Percentiles rank a stretch among this genome's conserved stretches.
Evolutionary conservation across 2,888 invertebrate species (phyloP).

Genomic region (Synergus itoensis): DNA sequence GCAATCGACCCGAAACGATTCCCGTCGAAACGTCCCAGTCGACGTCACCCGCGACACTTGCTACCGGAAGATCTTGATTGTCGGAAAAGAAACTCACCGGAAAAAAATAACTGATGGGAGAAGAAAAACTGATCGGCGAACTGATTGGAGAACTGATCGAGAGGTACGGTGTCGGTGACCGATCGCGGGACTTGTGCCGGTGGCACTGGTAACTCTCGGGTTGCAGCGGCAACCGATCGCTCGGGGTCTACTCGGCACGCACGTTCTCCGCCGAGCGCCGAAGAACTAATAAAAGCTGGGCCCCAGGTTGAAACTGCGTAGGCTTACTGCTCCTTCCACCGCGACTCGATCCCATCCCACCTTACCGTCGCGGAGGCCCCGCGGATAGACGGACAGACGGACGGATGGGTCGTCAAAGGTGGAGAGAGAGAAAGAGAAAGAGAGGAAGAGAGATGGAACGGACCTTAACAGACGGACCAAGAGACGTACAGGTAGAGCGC

Average conservation of each 20-base stretch:
- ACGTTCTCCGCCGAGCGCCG: slow-evolving; percentile 75
- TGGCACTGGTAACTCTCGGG: slow-evolving; percentile 36
- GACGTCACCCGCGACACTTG: slow-evolving; percentile 39
- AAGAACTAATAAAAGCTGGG: slow-evolving; percentile 76
- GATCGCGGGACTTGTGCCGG: slow-evolving; percentile 38
- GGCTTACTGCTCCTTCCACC: slow-evolving; percentile 75
- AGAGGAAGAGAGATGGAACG: slow-evolving; percentile 25
- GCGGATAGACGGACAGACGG: slow-evolving; percentile 56
- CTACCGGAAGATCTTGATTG: slow-evolving; percentile 32
- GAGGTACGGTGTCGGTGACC: slow-evolving; percentile 27
- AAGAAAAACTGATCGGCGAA: slow-evolving; percentile 23
- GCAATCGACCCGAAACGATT: slow-evolving; percentile 24
- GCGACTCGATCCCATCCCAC: slow-evolving; percentile 67
- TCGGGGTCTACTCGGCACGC: slow-evolving; percentile 62
- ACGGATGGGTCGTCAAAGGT: slow-evolving; percentile 46
- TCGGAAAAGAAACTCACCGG: neutral
- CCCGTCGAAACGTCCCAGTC: neutral
- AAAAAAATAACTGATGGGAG: neutral
- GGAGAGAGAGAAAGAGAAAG: slow-evolving; percentile 28
- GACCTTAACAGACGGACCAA: slow-evolving; percentile 44
- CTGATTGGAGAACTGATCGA: slow-evolving; percentile 5
- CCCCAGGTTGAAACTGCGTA: slow-evolving; percentile 74
- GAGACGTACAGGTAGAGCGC: slow-evolving; percentile 59
- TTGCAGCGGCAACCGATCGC: slow-evolving; percentile 37
- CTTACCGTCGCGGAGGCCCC: slow-evolving; percentile 50